Base-by-base conservation (phyloP, 2,797 vertebrate species). In the Leucoraja ocellata region DNA sequence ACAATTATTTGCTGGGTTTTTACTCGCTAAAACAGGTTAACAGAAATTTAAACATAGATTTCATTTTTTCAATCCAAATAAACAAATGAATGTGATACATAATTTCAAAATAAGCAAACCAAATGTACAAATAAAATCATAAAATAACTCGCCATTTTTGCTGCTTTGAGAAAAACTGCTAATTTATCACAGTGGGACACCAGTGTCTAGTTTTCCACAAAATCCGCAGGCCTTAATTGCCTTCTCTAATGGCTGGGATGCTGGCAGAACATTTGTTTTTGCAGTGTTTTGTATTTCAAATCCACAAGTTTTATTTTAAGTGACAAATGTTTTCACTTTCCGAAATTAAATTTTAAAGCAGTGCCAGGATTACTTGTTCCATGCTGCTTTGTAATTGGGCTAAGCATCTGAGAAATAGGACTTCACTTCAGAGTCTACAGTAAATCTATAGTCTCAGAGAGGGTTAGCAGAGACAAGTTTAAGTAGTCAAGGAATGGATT, bases 141-240 rank as follows among this genome's bases (percentile, higher is more conserved):
- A 36, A 92, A 46, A 5, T 23, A 73, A 39, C 68, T 46, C 39
- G 21, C 36, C 28, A 14, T 76, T 73, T 76, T 92, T 76, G 2
- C 6, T 36, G 25, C 46, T 74, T 74, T 39, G 21, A 2, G 18
- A 91, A 74, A 92, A 92, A 54, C 54, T 92, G 90, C 11, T 76
- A 92, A 92, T 92, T 74, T 76, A 74, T 73, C 90, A 92, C 65
- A 92, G 90, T 74, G 25, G 65, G 90, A 92, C 21, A 76, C 36
- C 16, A 76, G 21, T 92, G 90, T 73, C 36, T 76, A 92, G 71
- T 92, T 76, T 54, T 54, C 90, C 11, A 76, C 90, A 92, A 73
- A 91, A 92, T 92, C 90, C 71, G 76, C 90, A 76, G 90, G 90
- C 71, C 71, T 39, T 92, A 92, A 92, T 92, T 92, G 90, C 68